Evolutionary conservation across 2,797 vertebrate genomes (phyloP).

Genomic region (Potorous gilbertii): DNA sequence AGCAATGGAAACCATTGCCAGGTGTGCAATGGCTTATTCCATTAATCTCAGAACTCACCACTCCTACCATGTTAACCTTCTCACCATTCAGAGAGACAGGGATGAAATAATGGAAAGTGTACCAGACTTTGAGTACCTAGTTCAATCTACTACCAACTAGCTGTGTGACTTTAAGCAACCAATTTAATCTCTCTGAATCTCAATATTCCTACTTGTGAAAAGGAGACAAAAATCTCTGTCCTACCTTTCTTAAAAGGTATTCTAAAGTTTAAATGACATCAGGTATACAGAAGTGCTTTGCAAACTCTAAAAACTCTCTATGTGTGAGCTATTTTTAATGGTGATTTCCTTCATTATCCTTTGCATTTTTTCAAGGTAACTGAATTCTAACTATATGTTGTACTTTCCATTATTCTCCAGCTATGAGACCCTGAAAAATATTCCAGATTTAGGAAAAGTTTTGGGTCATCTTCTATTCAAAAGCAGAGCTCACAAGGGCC

Average conservation of each 20-base stretch:
- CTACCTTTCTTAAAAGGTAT: background rate
- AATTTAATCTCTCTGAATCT: background rate
- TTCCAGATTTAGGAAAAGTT: background rate
- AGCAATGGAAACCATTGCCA: conserved; percentile 69
- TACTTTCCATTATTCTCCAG: background rate
- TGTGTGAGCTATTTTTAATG: background rate
- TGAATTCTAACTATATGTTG: background rate
- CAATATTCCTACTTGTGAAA: background rate
- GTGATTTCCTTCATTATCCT: background rate
- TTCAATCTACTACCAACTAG: conserved; percentile 9
- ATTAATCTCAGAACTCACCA: conserved; percentile 12
- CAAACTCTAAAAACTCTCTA: background rate
- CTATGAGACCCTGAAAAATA: background rate
- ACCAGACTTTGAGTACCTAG: conserved; percentile 8
- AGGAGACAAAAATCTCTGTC: background rate
- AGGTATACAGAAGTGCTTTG: background rate
- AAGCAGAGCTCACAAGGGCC: background rate
- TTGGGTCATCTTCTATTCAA: background rate
- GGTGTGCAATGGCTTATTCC: conserved; percentile 63
- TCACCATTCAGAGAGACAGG: background rate
- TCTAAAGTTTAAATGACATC: background rate
- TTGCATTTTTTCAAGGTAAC: background rate
- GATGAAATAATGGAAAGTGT: conserved; percentile 21
- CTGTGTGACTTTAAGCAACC: background rate
- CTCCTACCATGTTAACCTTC: background rate